These are phyloP conservation scores for Nomada flava DNA, from an alignment of 2,888 invertebrate species.

Conservation along the genomic window DNA sequence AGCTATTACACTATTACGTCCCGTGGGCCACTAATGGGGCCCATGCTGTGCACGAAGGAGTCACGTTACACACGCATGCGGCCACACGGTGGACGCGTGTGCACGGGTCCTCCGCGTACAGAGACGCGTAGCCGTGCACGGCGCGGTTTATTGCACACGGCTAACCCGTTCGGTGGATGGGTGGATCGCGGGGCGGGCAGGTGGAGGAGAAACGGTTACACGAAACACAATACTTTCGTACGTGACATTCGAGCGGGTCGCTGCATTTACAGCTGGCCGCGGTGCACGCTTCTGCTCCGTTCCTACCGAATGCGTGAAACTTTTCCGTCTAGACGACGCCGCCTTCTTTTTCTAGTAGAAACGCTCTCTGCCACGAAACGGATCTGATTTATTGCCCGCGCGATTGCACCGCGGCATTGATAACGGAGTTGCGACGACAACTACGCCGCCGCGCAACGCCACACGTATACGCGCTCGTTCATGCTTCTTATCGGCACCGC, in stretches of 20 bases:
- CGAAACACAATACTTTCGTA: conserved; percentile 57
- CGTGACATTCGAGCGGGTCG: conserved; percentile 40
- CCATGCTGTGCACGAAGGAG: conserved; percentile 69
- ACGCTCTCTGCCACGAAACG: conserved; percentile 31
- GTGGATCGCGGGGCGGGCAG: background rate
- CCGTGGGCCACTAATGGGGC: conserved; percentile 66
- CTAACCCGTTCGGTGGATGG: background rate
- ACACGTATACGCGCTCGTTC: conserved; percentile 14
- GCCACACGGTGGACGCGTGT: conserved; percentile 34
- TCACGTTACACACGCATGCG: conserved; percentile 66
- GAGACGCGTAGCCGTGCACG: conserved; percentile 44
- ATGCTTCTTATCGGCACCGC: conserved; percentile 16
- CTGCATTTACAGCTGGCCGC: conserved; percentile 12
- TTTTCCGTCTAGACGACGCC: conserved; percentile 32
- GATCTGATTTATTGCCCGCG: conserved; percentile 48
- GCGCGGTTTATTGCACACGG: conserved; percentile 31
- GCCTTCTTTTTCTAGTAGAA: conserved; percentile 40
- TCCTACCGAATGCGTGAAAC: conserved; percentile 10
- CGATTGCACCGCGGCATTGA: conserved; percentile 45
- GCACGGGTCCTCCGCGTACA: conserved; percentile 39
- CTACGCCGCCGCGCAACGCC: conserved; percentile 22
- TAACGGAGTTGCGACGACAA: conserved; percentile 46
- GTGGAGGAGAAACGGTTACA: conserved; percentile 39
- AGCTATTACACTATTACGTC: conserved; percentile 72
- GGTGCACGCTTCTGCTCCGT: conserved; percentile 5